Evolutionary conservation across 2,797 vertebrate genomes (phyloP).

Genomic region (Crypturellus tataupa): DNA sequence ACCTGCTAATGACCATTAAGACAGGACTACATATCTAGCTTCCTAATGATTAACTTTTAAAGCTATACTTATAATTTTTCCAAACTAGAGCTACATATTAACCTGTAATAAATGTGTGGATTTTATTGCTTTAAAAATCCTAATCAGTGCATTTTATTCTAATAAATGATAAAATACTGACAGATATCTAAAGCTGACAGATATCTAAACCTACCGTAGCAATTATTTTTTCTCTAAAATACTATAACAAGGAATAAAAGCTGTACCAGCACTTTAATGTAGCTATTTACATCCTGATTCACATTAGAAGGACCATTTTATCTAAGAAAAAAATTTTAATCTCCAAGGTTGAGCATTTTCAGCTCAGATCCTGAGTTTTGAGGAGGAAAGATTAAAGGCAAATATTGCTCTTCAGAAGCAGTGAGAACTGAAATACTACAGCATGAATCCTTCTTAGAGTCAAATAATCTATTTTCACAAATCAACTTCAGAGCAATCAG

Average conservation of each 20-base stretch:
- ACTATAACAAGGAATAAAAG: background rate
- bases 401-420: background rate
- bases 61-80: conserved; percentile 61
- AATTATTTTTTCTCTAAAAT: background rate
- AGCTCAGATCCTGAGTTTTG: background rate
- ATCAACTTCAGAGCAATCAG: background rate
- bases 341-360: background rate
- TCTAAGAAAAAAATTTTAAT: background rate
- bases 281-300: background rate
- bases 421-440: background rate
- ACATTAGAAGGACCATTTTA: background rate
- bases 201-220: background rate
- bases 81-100: conserved; percentile 68
- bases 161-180: conserved; percentile 57
- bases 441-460: background rate
- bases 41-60: conserved; percentile 76
- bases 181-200: conserved; percentile 2
- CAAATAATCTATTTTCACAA: background rate
- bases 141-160: conserved; percentile 72
- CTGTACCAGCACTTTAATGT: background rate
- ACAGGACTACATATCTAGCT: conserved; percentile 44
- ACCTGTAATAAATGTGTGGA: conserved; percentile 63
- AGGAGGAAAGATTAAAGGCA: conserved; percentile 1
- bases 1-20: conserved; percentile 56
- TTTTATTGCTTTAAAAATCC: conserved; percentile 68